Evolutionary conservation across 2,113 vertebrate genomes (phyloP).

Genomic region (Micromys minutus): DNA sequence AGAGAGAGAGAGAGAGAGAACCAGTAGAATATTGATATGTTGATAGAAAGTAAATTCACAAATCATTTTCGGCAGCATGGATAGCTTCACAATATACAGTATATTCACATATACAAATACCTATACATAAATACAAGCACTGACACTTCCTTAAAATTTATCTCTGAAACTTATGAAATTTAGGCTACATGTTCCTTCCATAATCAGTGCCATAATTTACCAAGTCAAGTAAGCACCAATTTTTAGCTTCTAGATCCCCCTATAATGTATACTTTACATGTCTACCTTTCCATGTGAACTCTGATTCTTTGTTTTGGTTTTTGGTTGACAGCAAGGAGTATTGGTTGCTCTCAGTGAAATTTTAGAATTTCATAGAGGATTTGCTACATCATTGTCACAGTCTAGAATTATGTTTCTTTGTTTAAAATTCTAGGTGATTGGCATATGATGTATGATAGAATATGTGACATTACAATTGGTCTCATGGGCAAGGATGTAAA

Average conservation of each 20-base stretch:
- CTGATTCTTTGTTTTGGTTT: background rate
- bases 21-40: background rate
- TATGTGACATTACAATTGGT: background rate
- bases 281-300: background rate
- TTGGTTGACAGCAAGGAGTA: background rate
- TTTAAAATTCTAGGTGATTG: slow-evolving; percentile 19
- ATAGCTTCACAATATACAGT: background rate
- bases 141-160: background rate
- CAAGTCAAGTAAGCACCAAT: background rate
- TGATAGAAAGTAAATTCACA: background rate
- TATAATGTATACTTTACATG: background rate
- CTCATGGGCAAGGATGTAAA: background rate
- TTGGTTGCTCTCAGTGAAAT: background rate
- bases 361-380: slow-evolving; percentile 26
- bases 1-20: too few species aligned
- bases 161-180: slow-evolving; percentile 36
- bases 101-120: background rate
- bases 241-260: background rate
- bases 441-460: background rate
- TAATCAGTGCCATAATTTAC: background rate
- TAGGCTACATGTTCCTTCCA: slow-evolving; percentile 6
- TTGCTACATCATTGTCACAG: background rate
- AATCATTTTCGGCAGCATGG: background rate
- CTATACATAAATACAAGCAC: background rate
- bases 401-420: slow-evolving; percentile 10